Evolutionary conservation across 2,797 vertebrate genomes (phyloP).

Genomic region (Periparus ater): DNA sequence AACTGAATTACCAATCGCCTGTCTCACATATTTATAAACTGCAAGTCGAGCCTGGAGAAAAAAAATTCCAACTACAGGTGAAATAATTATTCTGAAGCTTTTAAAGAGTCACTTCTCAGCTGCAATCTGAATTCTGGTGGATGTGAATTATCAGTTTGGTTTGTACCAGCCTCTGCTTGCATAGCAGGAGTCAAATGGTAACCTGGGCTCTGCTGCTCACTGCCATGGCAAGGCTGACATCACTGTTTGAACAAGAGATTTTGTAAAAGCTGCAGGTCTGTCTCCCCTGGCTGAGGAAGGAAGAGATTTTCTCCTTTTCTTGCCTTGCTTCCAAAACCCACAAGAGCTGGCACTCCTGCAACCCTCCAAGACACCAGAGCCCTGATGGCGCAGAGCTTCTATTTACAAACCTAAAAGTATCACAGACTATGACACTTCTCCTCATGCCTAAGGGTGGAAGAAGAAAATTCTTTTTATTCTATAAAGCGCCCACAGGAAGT

Average conservation of each 20-base stretch:
- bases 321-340: not conserved
- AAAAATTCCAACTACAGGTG: constrained; percentile 63
- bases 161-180: not conserved
- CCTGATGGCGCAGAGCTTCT: not conserved
- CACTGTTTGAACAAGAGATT: not conserved
- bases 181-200: not conserved
- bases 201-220: not conserved
- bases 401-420: not conserved
- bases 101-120: constrained; percentile 24
- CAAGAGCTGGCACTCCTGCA: accelerated
- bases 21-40: constrained; percentile 78
- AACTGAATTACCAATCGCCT: constrained; percentile 77
- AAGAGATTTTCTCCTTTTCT: not conserved
- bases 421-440: not conserved
- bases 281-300: not conserved
- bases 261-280: not conserved
- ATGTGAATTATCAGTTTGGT: not conserved
- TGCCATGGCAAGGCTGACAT: not conserved
- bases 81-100: constrained; percentile 53
- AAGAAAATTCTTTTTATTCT: not conserved
- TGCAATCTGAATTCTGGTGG: not conserved
- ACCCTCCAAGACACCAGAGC: accelerated
- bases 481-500: not conserved
- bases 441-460: not conserved
- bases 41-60: constrained; percentile 63